Evolutionary conservation across 2,113 vertebrate species (phyloP), one percentile per base, ranked within the genome.

Genomic region (Semicossyphus pulcher): DNA sequence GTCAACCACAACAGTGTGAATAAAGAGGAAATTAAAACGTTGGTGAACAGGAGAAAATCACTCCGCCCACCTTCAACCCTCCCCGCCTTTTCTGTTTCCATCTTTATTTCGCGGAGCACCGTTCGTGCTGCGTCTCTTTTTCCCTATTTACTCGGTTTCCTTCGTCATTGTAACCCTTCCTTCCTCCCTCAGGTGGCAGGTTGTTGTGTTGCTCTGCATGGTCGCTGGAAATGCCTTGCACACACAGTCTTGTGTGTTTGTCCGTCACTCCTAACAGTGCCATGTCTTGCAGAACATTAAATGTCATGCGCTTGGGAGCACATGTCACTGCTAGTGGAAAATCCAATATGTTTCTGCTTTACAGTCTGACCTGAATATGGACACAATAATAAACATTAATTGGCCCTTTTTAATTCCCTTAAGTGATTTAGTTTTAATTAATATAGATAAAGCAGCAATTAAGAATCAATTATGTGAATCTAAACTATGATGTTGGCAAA

Each of bases 11-110:
- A 90, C 93, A 96, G 93, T 94, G 95, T 95, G 83, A 96, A 95
- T 93, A 97, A 96, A 95, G 95, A 97, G 87, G 96, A 97, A 94
- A 93, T 92, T 93, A 97, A 99, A 97, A 99, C 93, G 98, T 99
- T 96, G 96, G 98, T 99, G 97, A 97, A 95, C 81, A 91, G 81
- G 84, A 80, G 70, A 60, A 67, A 67, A 73, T 53, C 86, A 65
- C 84, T 72, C 73, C 41, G 14, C 72, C 48, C 61, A 59, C 44
- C 68, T n/a, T 31, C 72, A 54, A 37, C 56, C 41, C 39, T 73
- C 59, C 42, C 7, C 75, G 39, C 57, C 32, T 44, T 54, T 56
- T 61, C 31, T 48, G 20, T 53, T 75, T 76, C 66, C 48, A 3
- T 54, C 78, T 69, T 51, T 81, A 10, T 76, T 83, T 60, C 29